Percentiles rank a stretch among this genome's conserved stretches.
Evolutionary conservation across 2,113 vertebrate genomes (phyloP).

Genomic region (Potamarius usumacintae): DNA sequence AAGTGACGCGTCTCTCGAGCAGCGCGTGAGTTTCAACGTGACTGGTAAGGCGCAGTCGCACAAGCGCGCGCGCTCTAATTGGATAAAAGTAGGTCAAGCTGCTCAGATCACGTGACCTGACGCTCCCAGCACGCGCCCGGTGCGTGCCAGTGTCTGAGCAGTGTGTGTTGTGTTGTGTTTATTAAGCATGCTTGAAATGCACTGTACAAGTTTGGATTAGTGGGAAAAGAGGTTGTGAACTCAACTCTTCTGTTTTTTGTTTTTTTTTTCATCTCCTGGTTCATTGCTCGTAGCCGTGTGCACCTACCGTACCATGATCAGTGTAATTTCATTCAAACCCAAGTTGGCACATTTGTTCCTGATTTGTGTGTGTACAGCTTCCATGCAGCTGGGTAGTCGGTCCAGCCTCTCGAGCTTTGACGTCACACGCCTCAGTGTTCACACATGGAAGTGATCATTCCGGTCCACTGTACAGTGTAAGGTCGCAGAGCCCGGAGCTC

Average conservation of each 20-base stretch:
- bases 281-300: neutral
- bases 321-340: neutral
- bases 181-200: neutral
- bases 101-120: conserved; percentile 63
- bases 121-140: conserved; percentile 31
- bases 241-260: neutral
- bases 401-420: conserved; percentile 57
- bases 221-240: neutral
- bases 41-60: conserved; percentile 37
- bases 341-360: neutral
- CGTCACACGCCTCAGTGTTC: conserved; percentile 64
- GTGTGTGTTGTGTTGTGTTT: neutral
- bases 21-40: conserved; percentile 67
- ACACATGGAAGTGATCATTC: conserved; percentile 75
- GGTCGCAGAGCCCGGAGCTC: conserved; percentile 6
- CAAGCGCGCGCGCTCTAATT: conserved; percentile 54
- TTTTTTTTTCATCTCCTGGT: too few relatives aligned
- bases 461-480: conserved; percentile 24
- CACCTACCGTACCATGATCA: neutral
- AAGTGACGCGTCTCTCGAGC: neutral
- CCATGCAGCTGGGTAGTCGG: conserved; percentile 6
- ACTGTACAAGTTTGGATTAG: neutral
- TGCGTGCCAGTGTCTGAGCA: neutral
- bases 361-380: conserved; percentile 15
- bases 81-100: conserved; percentile 73